A percentile compares a stretch with the other conserved stretches of the same genome.
These are phyloP conservation scores for Cataglyphis livida DNA, from an alignment of 2,888 invertebrate species.

Conservation along the genomic window DNA sequence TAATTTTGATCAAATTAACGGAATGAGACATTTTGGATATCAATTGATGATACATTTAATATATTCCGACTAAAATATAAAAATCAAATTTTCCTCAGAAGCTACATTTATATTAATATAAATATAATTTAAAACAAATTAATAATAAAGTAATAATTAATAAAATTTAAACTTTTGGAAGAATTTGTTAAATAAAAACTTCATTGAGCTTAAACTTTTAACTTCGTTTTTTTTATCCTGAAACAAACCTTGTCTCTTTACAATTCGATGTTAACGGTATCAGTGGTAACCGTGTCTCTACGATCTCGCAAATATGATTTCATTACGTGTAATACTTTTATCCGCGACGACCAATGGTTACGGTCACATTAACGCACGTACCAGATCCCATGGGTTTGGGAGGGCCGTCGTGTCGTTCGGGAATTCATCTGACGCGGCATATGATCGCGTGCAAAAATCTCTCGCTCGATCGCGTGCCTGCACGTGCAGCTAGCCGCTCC, in stretches of 20 bases:
- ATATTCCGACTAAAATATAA: neutral
- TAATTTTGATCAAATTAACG: slow-evolving; percentile 1
- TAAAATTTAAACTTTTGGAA: neutral
- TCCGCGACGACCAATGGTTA: slow-evolving; percentile 33
- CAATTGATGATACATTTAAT: neutral
- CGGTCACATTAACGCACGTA: slow-evolving; percentile 39
- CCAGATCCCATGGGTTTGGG: slow-evolving; percentile 32
- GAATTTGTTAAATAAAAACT: neutral
- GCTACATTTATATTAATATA: neutral
- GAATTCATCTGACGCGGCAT: slow-evolving; percentile 33
- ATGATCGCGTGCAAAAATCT: slow-evolving; percentile 57
- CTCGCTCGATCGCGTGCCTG: slow-evolving; percentile 47
- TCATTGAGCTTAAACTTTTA: neutral
- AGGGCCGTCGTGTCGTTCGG: slow-evolving; percentile 30
- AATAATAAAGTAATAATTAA: neutral
- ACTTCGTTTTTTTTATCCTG: neutral
- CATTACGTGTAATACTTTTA: slow-evolving; percentile 46
- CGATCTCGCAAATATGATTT: slow-evolving; percentile 26
- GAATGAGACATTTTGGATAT: neutral
- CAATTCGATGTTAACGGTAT: slow-evolving; percentile 8
- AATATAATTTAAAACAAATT: neutral
- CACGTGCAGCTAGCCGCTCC: slow-evolving; percentile 43
- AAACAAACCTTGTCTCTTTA: slow-evolving; percentile 7
- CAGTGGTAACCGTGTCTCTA: slow-evolving; percentile 2
- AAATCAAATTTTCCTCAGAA: neutral